A percentile compares a stretch with the other conserved stretches of the same genome.
phyloP scores from a whole-genome alignment of 2,888 invertebrate genomes.

The Julus scanicus region DNA sequence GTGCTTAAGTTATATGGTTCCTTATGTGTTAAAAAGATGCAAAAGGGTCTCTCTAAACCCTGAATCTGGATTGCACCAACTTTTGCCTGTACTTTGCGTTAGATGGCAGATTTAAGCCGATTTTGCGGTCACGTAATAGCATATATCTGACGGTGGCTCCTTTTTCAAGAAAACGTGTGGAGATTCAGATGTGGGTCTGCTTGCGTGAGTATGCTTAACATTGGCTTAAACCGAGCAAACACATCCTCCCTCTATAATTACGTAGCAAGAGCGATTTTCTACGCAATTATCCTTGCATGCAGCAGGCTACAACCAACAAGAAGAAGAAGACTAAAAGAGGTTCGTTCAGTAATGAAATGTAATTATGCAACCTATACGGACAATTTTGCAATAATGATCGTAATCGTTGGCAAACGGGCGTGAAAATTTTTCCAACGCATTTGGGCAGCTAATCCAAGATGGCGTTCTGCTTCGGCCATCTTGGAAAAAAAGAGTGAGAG shows the following conservation, averaged over 20 bases:
- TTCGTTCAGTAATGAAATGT: background rate
- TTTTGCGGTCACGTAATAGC: background rate
- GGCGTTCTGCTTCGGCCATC: constrained; percentile 23
- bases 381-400: constrained; percentile 46
- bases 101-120: background rate
- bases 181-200: background rate
- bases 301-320: no score
- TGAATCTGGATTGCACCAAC: no score
- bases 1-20: no score
- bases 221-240: background rate
- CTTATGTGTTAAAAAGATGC: no score
- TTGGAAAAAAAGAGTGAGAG: background rate
- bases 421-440: background rate
- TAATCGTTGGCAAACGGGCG: constrained; percentile 10
- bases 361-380: constrained; percentile 43
- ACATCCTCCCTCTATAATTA: constrained; percentile 7
- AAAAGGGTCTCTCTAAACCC: no score
- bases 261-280: background rate
- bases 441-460: background rate
- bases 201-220: background rate
- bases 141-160: background rate
- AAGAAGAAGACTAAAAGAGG: background rate
- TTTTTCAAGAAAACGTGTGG: background rate
- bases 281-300: constrained; percentile 5
- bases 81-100: no score